Evolutionary conservation across 1,140 invertebrate genomes (phyloP).

Genomic region (Hyles euphorbiae): DNA sequence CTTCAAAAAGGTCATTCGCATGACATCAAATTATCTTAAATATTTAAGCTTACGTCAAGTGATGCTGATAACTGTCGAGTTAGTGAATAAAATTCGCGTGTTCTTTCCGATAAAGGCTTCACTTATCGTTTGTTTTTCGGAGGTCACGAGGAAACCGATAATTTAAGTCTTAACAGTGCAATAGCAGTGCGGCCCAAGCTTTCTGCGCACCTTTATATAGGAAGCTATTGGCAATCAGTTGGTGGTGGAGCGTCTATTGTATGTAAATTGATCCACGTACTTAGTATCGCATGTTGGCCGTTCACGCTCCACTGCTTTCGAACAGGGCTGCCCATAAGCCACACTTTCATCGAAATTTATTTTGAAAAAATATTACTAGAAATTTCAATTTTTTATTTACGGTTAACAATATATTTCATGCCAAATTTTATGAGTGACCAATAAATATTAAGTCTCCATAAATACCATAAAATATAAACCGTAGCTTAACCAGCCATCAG

Average conservation of each 20-base stretch:
- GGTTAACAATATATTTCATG: too few species aligned
- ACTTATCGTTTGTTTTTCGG: constrained; percentile 18
- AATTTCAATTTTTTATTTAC: too few species aligned
- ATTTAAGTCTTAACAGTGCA: background rate
- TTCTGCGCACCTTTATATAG: constrained; percentile 20
- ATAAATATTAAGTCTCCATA: too few species aligned
- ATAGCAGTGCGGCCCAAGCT: background rate
- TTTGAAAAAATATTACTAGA: too few species aligned
- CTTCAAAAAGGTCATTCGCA: constrained; percentile 21
- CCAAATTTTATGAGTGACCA: too few species aligned
- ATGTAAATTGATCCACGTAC: constrained; percentile 30
- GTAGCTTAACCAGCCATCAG: constrained; percentile 8
- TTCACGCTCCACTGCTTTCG: constrained; percentile 31
- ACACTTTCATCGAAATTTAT: background rate
- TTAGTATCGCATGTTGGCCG: constrained; percentile 33
- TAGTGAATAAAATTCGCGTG: constrained; percentile 17
- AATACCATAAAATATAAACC: too few species aligned
- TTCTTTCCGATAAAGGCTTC: constrained; percentile 20
- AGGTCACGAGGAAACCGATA: constrained; percentile 14
- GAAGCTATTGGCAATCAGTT: constrained; percentile 10
- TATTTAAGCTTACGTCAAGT: constrained; percentile 43
- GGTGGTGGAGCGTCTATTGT: constrained; percentile 18
- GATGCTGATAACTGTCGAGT: constrained; percentile 24
- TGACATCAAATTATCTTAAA: constrained; percentile 27
- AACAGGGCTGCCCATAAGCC: constrained; percentile 21